phyloP scores from a whole-genome alignment of 2,113 vertebrate genomes.

The Rhinoderma darwinii region DNA sequence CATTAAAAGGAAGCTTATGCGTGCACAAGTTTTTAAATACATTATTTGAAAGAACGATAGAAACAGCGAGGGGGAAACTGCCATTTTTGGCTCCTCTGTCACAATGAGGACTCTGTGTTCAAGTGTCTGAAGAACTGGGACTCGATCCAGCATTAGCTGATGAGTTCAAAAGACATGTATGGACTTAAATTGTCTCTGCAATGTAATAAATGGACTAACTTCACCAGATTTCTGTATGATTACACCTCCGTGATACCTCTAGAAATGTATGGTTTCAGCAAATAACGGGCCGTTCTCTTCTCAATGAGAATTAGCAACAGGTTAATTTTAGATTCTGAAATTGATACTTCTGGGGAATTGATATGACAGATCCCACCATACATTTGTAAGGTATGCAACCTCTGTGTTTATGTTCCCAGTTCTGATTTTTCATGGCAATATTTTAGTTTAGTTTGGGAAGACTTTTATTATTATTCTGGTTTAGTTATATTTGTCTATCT shows the following conservation, averaged over 20 bases:
- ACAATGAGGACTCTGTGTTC: conserved; percentile 82
- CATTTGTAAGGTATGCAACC: too few relatives aligned
- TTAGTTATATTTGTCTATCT: too few relatives aligned
- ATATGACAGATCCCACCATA: too few relatives aligned
- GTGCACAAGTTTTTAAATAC: conserved; percentile 79
- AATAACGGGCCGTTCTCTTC: neutral
- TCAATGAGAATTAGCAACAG: neutral
- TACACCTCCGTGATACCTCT: neutral
- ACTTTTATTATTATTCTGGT: too few relatives aligned
- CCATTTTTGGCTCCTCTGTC: conserved; percentile 71
- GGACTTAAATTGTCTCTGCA: conserved; percentile 52
- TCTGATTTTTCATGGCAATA: too few relatives aligned
- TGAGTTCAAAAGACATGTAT: conserved; percentile 80
- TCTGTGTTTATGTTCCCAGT: too few relatives aligned
- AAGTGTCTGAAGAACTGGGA: conserved; percentile 76
- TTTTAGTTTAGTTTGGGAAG: too few relatives aligned
- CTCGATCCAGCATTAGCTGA: conserved; percentile 76
- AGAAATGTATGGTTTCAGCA: neutral
- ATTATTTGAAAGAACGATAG: conserved; percentile 73
- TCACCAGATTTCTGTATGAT: neutral
- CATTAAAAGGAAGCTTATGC: conserved; percentile 82
- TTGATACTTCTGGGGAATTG: neutral
- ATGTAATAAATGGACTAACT: neutral
- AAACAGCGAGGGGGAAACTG: conserved; percentile 66
- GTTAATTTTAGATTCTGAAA: neutral